phyloP scores from a whole-genome alignment of 2,113 vertebrate species.

The Furnarius figulus region DNA sequence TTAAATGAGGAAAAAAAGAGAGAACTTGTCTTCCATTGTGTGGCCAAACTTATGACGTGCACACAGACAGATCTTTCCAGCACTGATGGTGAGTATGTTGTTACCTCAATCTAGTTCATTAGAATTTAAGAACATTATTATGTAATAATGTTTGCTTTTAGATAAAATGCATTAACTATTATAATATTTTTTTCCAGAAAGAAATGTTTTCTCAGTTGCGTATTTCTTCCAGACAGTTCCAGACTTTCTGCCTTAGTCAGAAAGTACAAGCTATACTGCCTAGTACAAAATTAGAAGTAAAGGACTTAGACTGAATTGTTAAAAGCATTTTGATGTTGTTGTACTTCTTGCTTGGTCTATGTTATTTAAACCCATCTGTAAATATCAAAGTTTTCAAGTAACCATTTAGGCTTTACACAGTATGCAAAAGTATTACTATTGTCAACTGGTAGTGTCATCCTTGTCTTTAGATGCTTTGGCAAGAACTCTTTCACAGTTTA shows the following conservation, averaged over 20 bases:
- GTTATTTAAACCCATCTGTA: not conserved
- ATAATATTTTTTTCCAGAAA: not conserved
- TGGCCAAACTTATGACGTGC: slow-evolving; percentile 87
- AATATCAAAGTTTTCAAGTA: not conserved
- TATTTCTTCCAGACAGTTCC: not conserved
- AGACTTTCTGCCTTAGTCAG: not conserved
- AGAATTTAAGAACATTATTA: not conserved
- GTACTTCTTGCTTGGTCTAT: not conserved
- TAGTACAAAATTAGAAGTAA: not conserved
- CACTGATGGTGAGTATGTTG: slow-evolving; percentile 72
- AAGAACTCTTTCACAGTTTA: not conserved
- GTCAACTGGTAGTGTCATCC: not conserved
- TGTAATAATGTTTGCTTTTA: not conserved
- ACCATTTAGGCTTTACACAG: not conserved
- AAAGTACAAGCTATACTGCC: not conserved
- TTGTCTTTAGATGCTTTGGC: not conserved
- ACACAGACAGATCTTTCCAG: slow-evolving; percentile 72
- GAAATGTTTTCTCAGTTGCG: not conserved
- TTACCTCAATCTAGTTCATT: not conserved
- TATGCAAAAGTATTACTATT: not conserved
- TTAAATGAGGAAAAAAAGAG: slow-evolving; percentile 84
- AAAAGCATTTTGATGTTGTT: not conserved
- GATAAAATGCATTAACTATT: not conserved
- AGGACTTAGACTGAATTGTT: not conserved
- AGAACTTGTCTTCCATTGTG: slow-evolving; percentile 81